These are phyloP conservation scores for Nasonovia ribisnigri DNA, from an alignment of 2,888 invertebrate species.

Conservation along the genomic window DNA sequence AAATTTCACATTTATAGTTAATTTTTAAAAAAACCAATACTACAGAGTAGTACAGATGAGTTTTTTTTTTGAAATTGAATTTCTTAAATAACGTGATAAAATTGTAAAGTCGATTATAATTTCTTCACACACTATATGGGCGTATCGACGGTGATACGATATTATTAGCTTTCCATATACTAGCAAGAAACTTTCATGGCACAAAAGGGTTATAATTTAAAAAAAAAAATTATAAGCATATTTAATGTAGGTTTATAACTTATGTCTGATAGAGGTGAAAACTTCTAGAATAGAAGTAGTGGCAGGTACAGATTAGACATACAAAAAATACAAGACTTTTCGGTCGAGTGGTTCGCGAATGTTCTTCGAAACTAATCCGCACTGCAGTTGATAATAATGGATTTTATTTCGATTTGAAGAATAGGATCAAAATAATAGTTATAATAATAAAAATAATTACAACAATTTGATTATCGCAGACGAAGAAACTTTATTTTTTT, in stretches of 20 bases:
- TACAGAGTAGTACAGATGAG: not conserved
- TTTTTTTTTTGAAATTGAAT: not conserved
- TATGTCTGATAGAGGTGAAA: not conserved
- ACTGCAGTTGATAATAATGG: not conserved
- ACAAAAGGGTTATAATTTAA: no score
- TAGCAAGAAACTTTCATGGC: no score
- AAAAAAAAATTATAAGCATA: no score
- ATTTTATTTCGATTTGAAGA: not conserved
- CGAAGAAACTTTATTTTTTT: not conserved
- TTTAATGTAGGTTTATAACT: not conserved
- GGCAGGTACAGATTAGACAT: not conserved
- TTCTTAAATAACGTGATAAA: no score
- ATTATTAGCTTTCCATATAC: no score
- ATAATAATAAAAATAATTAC: slow-evolving; percentile 1
- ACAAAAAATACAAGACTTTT: not conserved
- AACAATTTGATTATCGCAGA: not conserved
- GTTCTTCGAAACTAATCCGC: not conserved
- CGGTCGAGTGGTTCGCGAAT: not conserved
- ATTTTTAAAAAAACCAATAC: not conserved
- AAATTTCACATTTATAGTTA: not conserved
- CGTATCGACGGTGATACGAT: no score
- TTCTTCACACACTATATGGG: no score
- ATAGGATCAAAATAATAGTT: not conserved
- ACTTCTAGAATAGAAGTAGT: not conserved
- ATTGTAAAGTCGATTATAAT: no score